Evolutionary conservation across 2,113 vertebrate genomes (phyloP).

Genomic region (Gobius niger): DNA sequence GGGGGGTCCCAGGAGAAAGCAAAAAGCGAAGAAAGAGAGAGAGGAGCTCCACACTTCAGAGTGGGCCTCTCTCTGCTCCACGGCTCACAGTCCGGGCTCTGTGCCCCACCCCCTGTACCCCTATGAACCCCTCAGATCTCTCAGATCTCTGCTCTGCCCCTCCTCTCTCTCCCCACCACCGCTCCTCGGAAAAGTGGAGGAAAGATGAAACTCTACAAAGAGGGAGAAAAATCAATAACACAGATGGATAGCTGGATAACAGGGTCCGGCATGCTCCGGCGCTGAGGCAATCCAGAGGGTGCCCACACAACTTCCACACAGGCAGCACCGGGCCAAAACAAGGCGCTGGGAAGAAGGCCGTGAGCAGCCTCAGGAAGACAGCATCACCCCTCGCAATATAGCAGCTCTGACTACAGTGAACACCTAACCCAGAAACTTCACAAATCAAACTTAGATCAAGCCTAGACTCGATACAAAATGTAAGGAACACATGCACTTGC

Average conservation of each 20-base stretch:
- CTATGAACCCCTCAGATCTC: constrained; percentile 61
- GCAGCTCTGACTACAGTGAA: constrained; percentile 38
- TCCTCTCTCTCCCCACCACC: constrained; percentile 57
- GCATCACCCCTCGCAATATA: constrained; percentile 60
- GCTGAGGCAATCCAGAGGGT: constrained; percentile 80
- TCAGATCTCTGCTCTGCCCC: constrained; percentile 72
- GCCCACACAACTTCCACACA: constrained; percentile 80
- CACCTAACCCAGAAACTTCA: constrained; percentile 6
- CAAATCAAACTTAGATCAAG: neutral
- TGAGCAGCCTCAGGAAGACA: constrained; percentile 70
- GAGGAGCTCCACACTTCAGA: constrained; percentile 63
- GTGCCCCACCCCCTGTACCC: constrained; percentile 53
- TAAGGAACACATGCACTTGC: neutral
- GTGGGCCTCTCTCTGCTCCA: constrained; percentile 52
- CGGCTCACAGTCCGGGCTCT: constrained; percentile 61
- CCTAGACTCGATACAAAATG: neutral
- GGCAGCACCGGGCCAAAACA: constrained; percentile 71
- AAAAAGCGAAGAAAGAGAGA: constrained; percentile 54
- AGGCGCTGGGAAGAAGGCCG: constrained; percentile 65
- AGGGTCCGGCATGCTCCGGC: constrained; percentile 79
- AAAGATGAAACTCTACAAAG: constrained; percentile 81
- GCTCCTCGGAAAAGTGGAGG: constrained; percentile 72
- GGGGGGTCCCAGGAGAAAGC: constrained; percentile 64
- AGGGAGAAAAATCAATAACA: constrained; percentile 79
- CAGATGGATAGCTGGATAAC: constrained; percentile 81